A percentile compares a stretch with the other conserved stretches of the same genome.
Evolutionary conservation across 2,888 invertebrate genomes (phyloP).

Genomic region (Harmothoe impar): DNA sequence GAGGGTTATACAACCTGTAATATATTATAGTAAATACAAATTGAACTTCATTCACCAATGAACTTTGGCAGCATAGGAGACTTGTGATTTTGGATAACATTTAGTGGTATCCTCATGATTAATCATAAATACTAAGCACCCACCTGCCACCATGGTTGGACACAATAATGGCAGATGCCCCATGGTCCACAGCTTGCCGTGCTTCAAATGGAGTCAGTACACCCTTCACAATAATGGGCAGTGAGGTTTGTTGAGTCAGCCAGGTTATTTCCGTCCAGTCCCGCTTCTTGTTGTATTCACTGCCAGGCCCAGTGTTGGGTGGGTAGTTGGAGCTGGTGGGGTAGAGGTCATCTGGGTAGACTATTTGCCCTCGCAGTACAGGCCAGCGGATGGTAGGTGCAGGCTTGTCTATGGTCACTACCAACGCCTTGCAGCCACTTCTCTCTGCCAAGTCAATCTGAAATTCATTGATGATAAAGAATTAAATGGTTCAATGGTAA

Average conservation of each 20-base stretch:
- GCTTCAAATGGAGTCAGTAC: background rate
- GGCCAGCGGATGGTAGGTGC: background rate
- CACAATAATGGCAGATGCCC: constrained; percentile 1
- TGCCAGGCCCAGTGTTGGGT: background rate
- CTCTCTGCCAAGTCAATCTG: constrained; percentile 23
- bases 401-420: constrained; percentile 37
- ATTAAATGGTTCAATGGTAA: background rate
- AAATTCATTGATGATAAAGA: no score
- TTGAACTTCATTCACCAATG: no score
- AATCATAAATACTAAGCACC: no score
- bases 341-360: constrained; percentile 7
- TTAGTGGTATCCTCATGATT: no score
- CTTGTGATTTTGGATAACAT: no score
- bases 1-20: no score
- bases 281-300: constrained; percentile 20
- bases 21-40: no score
- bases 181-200: background rate
- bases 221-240: constrained; percentile 31
- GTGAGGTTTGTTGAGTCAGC: background rate
- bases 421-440: constrained; percentile 6
- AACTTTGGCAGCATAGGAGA: no score
- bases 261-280: constrained; percentile 13
- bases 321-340: constrained; percentile 7
- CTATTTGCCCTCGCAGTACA: background rate
- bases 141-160: constrained; percentile 41